Evolutionary conservation across 2,113 vertebrate species (phyloP).

Genomic region (Serinus canaria): DNA sequence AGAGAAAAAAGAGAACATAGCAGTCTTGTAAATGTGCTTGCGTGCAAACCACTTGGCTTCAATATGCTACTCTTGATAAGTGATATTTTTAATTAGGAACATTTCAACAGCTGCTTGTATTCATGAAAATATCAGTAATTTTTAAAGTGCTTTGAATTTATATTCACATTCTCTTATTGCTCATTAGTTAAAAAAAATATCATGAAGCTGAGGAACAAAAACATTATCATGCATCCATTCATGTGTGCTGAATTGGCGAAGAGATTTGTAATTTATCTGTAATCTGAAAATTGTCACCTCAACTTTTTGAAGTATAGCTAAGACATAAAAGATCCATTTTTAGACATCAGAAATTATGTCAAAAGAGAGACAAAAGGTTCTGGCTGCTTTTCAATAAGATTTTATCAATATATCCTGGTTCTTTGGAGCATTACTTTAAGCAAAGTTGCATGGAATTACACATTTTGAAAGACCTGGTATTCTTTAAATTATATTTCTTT

Average conservation of each 20-base stretch:
- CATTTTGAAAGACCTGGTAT: neutral
- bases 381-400: neutral
- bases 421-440: neutral
- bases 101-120: slow-evolving; percentile 8
- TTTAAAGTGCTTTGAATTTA: neutral
- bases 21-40: neutral
- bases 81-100: slow-evolving; percentile 18
- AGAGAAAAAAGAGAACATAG: neutral
- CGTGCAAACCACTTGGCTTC: neutral
- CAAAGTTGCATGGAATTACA: neutral
- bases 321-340: neutral
- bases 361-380: neutral
- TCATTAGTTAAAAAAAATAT: neutral
- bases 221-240: neutral
- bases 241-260: neutral
- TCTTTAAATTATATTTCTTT: neutral
- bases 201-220: neutral
- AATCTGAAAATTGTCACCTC: neutral
- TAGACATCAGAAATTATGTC: neutral
- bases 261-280: neutral
- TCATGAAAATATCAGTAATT: neutral
- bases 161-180: neutral
- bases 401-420: neutral
- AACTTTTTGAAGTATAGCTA: neutral
- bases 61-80: neutral